phyloP scores from a whole-genome alignment of 2,113 vertebrate species.

The Riparia riparia region DNA sequence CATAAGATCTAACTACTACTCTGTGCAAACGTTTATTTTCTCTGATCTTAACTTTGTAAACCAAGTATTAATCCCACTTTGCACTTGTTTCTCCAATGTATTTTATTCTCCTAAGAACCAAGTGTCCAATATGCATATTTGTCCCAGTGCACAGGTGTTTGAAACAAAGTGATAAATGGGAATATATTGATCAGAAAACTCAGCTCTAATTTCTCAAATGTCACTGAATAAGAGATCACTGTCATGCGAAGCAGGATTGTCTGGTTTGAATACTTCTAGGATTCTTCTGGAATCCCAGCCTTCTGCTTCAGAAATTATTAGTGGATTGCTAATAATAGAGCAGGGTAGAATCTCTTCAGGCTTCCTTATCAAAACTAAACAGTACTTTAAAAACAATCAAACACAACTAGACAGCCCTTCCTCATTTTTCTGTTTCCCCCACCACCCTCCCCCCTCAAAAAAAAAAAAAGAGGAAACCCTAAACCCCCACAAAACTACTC shows the following conservation, averaged over 20 bases:
- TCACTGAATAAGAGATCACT: constrained; percentile 19
- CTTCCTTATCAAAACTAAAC: neutral
- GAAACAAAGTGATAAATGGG: neutral
- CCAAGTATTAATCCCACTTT: neutral
- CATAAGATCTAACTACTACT: neutral
- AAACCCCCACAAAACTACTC: rapidly evolving
- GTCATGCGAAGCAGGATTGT: neutral
- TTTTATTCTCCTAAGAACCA: neutral
- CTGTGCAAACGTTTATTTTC: neutral
- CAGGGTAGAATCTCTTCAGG: neutral
- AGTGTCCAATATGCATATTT: neutral
- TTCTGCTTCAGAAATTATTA: neutral
- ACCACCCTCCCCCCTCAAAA: rapidly evolving
- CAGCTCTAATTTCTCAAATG: constrained; percentile 15
- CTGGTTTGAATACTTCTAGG: neutral
- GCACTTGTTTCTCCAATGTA: neutral
- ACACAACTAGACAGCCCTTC: neutral
- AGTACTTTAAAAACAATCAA: neutral
- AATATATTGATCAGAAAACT: constrained; percentile 23
- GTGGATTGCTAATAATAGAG: neutral
- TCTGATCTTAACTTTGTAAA: neutral
- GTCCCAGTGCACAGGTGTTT: neutral
- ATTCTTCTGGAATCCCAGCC: neutral
- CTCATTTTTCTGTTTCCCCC: too few relatives aligned
- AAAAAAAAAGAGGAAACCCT: too few relatives aligned